Evolutionary conservation across 2,888 invertebrate species (phyloP).

Genomic region (Thecophora atra): DNA sequence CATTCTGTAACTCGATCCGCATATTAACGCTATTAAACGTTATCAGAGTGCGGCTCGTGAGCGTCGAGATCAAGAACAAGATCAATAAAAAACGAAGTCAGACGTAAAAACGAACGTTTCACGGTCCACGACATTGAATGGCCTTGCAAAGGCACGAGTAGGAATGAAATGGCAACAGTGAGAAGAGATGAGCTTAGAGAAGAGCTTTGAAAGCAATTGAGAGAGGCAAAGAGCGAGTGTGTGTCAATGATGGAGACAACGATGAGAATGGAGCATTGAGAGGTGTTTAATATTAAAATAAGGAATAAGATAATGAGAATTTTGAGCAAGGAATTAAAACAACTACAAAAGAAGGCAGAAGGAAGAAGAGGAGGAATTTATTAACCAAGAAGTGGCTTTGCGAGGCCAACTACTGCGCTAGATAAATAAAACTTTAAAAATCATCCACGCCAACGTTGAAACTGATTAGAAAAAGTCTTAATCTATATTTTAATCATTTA

Average conservation of each 20-base stretch:
- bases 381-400: too few relatives aligned
- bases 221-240: too few relatives aligned
- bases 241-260: too few relatives aligned
- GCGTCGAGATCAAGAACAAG: neutral
- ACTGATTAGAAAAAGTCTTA: neutral
- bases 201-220: too few relatives aligned
- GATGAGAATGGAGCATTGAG: too few relatives aligned
- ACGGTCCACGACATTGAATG: neutral
- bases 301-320: too few relatives aligned
- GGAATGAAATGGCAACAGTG: neutral
- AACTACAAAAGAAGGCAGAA: too few relatives aligned
- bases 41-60: neutral
- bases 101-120: conserved; percentile 12
- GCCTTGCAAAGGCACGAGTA: neutral
- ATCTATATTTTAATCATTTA: neutral
- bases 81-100: conserved; percentile 11
- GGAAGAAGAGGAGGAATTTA: too few relatives aligned
- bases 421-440: neutral
- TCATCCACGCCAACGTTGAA: neutral
- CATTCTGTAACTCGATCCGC: too few relatives aligned
- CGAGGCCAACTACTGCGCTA: neutral
- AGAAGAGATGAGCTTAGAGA: too few relatives aligned
- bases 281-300: too few relatives aligned
- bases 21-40: neutral
- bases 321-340: too few relatives aligned